Evolutionary conservation across 2,888 invertebrate species (phyloP).

Genomic region (Andrena hattorfiana): DNA sequence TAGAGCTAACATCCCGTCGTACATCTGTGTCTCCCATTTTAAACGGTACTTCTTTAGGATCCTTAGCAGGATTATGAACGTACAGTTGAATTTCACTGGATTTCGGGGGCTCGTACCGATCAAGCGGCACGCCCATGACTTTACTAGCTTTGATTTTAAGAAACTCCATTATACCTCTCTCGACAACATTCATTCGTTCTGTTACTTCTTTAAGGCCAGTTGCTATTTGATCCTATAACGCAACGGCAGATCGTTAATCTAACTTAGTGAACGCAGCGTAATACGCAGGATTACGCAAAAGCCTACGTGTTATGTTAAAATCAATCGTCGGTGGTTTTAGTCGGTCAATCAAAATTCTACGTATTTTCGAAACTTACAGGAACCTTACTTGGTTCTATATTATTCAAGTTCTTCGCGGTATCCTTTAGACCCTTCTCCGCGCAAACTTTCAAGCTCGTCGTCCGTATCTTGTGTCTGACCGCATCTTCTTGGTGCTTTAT

Average conservation of each 20-base stretch:
- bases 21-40: conserved; percentile 25
- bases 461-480: conserved; percentile 88
- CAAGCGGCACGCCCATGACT: conserved; percentile 62
- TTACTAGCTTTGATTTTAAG: conserved; percentile 80
- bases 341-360: background rate
- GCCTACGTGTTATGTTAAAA: background rate
- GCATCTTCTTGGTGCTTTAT: conserved; percentile 88
- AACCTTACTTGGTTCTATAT: conserved; percentile 82
- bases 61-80: conserved; percentile 78
- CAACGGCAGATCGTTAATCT: conserved; percentile 53
- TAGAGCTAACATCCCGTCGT: conserved; percentile 4
- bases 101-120: conserved; percentile 21
- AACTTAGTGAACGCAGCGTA: background rate
- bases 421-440: conserved; percentile 76
- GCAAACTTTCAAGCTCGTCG: conserved; percentile 89
- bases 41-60: conserved; percentile 77
- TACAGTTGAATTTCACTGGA: conserved; percentile 66
- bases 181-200: conserved; percentile 89
- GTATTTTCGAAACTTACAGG: conserved; percentile 80
- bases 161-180: conserved; percentile 90
- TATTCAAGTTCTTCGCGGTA: conserved; percentile 72
- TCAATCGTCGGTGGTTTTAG: background rate
- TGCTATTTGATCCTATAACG: conserved; percentile 81
- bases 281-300: background rate
- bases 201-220: conserved; percentile 87